Conservation (phyloP, 2,113 vertebrate genomes). For the Pelecanus crispus region DNA sequence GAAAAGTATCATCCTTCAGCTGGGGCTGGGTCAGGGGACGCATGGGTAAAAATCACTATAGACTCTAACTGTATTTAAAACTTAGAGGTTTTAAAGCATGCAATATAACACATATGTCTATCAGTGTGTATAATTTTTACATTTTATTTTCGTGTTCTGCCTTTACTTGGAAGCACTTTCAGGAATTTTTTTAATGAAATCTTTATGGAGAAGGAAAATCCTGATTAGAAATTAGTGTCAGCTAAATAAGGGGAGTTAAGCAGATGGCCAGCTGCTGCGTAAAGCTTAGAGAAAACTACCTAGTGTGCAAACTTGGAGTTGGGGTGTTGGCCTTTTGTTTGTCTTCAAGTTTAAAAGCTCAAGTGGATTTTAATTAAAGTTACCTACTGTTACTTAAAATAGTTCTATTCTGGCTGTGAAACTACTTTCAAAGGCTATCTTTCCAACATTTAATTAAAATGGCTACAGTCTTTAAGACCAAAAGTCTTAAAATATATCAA, state of each 20-base stretch:
- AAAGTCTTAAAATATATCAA: neutral
- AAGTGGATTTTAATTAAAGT: neutral
- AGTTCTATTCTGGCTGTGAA: neutral
- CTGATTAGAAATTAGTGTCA: neutral
- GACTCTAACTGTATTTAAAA: neutral
- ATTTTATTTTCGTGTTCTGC: neutral
- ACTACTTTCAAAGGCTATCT: neutral
- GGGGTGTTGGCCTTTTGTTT: neutral
- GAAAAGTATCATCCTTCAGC: neutral
- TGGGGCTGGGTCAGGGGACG: neutral
- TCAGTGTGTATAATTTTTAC: neutral
- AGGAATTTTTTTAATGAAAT: neutral
- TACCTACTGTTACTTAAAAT: neutral
- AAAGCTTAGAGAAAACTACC: neutral
- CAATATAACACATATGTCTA: neutral
- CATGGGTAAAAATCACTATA: neutral
- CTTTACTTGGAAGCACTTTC: neutral
- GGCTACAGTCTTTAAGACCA: neutral
- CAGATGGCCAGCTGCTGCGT: neutral
- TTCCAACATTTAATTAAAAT: neutral
- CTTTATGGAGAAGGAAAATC: neutral
- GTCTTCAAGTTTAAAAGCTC: neutral
- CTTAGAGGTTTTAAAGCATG: neutral
- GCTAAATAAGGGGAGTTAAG: neutral
- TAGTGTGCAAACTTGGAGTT: neutral